These are phyloP conservation scores for Anisognathus igniventris DNA, from an alignment of 2,797 vertebrate genomes.

Conservation along the genomic window DNA sequence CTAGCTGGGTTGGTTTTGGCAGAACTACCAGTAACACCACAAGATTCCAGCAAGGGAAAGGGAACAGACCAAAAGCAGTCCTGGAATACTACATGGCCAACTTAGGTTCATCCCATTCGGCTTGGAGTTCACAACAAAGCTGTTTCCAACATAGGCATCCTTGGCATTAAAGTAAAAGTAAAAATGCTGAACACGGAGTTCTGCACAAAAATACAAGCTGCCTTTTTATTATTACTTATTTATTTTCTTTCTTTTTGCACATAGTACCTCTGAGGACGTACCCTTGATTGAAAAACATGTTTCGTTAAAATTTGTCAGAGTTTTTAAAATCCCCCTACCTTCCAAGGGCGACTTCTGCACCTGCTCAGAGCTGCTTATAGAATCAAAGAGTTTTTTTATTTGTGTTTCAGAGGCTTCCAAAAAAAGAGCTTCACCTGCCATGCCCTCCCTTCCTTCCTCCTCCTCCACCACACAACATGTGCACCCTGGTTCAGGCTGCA, in stretches of 20 bases:
- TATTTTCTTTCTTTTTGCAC: background rate
- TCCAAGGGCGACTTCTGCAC: background rate
- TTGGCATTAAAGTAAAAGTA: background rate
- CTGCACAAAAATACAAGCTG: background rate
- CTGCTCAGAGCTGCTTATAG: background rate
- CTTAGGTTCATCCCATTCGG: background rate
- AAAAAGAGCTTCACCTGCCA: background rate
- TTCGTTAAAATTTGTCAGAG: background rate
- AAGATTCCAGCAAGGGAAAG: background rate
- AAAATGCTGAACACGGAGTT: background rate
- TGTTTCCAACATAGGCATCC: fast-evolving
- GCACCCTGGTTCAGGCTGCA: background rate
- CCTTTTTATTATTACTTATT: too few relatives aligned
- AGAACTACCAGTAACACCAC: background rate
- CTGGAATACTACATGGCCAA: background rate
- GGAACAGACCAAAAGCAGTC: background rate
- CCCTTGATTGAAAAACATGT: background rate
- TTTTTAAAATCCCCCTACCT: background rate
- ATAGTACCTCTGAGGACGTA: background rate
- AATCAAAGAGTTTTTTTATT: background rate
- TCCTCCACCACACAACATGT: fast-evolving
- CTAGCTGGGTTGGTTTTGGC: background rate
- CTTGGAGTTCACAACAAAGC: background rate
- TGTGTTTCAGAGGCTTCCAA: background rate
- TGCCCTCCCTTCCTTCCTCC: background rate